Percentiles rank a stretch among this genome's conserved stretches.
phyloP scores from a whole-genome alignment of 2,888 invertebrate species.

The Tipula lateralis region DNA sequence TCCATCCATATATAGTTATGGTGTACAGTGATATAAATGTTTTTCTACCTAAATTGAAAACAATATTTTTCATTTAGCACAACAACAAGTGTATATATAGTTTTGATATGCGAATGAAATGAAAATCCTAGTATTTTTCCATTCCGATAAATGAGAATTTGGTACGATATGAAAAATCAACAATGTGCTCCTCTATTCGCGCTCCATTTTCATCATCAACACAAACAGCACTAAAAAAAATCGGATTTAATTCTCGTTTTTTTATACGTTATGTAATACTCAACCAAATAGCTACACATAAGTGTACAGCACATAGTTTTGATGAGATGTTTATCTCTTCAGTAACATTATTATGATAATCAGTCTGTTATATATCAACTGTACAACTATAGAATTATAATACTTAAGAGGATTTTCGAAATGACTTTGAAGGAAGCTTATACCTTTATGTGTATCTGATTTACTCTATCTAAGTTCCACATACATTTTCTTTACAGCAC shows the following conservation, averaged over 20 bases:
- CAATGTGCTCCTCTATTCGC: background rate
- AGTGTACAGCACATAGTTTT: background rate
- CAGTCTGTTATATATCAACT: background rate
- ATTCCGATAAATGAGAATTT: background rate
- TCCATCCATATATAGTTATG: background rate
- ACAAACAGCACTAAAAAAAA: background rate
- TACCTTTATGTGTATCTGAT: background rate
- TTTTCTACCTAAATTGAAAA: background rate
- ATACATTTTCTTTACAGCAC: no score
- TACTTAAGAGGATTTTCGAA: background rate
- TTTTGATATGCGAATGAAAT: background rate
- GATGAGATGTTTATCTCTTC: background rate
- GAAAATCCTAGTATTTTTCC: background rate
- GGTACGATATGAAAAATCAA: background rate
- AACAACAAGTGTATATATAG: background rate
- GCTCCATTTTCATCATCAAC: background rate
- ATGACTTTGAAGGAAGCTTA: background rate
- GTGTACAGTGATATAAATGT: background rate
- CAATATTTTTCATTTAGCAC: background rate
- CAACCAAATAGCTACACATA: background rate
- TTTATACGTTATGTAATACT: background rate
- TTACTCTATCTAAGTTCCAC: background rate
- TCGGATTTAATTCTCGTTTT: background rate
- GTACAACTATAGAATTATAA: background rate
- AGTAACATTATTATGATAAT: background rate